Evolutionary conservation across 2,113 vertebrate species (phyloP).

Genomic region (Thryonomys swinderianus): DNA sequence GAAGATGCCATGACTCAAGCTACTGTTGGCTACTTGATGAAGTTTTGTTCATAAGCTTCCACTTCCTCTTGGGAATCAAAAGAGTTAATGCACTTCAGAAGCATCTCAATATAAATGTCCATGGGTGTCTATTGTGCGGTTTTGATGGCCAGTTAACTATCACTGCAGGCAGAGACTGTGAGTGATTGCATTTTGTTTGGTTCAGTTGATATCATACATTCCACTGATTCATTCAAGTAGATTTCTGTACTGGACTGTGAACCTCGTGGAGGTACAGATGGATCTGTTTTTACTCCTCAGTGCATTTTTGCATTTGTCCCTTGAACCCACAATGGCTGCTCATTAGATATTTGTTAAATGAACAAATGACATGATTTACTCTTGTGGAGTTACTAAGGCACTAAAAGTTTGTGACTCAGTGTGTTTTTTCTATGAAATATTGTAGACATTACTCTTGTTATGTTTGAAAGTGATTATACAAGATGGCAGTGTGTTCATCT

Average conservation of each 20-base stretch:
- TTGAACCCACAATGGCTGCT: neutral
- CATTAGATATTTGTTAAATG: neutral
- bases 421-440: neutral
- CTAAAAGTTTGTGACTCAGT: neutral
- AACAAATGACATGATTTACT: neutral
- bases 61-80: neutral
- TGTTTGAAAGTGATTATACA: neutral
- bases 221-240: neutral
- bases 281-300: neutral
- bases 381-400: neutral
- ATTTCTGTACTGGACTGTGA: neutral
- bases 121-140: neutral
- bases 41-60: neutral
- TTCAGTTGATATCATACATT: neutral
- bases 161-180: neutral
- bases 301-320: neutral
- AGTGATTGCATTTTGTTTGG: conserved; percentile 16
- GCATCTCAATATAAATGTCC: neutral
- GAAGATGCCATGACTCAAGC: neutral
- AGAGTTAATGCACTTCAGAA: neutral
- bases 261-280: neutral
- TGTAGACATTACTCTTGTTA: neutral
- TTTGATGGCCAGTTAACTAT: neutral
- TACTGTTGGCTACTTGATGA: neutral
- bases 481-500: neutral